Percentiles rank a stretch among this genome's conserved stretches.
phyloP scores from a whole-genome alignment of 2,888 invertebrate genomes.

The Tipula vernalis region DNA sequence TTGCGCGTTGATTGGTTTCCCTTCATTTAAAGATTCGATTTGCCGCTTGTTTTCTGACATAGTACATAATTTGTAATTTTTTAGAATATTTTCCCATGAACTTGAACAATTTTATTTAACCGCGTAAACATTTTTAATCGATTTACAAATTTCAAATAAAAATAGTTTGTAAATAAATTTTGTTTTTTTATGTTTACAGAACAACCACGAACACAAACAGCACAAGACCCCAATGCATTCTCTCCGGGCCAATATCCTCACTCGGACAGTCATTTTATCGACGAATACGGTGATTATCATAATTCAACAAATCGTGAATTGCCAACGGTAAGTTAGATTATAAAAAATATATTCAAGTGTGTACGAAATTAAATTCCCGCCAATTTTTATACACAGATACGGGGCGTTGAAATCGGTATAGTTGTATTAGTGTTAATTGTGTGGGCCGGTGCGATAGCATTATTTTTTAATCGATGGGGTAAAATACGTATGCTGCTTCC shows the following conservation, averaged over 20 bases:
- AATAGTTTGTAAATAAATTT: no score
- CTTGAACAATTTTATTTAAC: no score
- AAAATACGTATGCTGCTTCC: slow-evolving; percentile 84
- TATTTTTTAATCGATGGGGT: slow-evolving; percentile 82
- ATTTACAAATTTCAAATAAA: no score
- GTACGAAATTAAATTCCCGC: slow-evolving; percentile 6
- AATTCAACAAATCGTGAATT: slow-evolving; percentile 31
- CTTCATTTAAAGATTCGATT: no score
- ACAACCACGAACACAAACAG: slow-evolving; percentile 58
- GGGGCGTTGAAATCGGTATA: slow-evolving; percentile 83
- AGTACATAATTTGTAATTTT: no score
- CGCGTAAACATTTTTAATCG: no score
- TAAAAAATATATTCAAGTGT: neutral
- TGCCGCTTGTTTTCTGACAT: no score
- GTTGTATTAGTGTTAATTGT: slow-evolving; percentile 69
- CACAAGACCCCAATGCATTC: slow-evolving; percentile 47
- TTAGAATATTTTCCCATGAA: no score
- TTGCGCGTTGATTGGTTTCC: no score
- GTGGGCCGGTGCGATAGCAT: slow-evolving; percentile 75
- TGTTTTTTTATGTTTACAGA: slow-evolving; percentile 36
- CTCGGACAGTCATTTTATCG: slow-evolving; percentile 28
- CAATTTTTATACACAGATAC: slow-evolving; percentile 44
- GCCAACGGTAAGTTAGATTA: slow-evolving; percentile 28
- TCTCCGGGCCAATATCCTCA: slow-evolving; percentile 35
- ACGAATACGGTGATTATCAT: slow-evolving; percentile 14